Percentiles rank a stretch among this genome's conserved stretches.
These are phyloP conservation scores for Sinelater perroti DNA, from an alignment of 2,888 invertebrate genomes.

Conservation along the genomic window DNA sequence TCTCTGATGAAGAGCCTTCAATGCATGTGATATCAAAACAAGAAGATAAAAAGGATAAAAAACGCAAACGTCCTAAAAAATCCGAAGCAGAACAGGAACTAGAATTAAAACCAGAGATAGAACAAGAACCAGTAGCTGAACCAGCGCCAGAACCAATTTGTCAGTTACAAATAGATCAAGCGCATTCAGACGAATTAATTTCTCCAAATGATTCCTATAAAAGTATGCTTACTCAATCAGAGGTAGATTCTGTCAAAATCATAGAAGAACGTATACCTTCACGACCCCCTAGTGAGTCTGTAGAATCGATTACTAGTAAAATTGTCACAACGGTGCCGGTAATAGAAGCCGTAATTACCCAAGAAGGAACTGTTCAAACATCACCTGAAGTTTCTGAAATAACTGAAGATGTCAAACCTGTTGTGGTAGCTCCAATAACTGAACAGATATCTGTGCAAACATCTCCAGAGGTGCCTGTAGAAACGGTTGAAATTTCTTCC, in stretches of 20 bases:
- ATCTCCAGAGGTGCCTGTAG: slow-evolving; percentile 63
- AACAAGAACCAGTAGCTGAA: slow-evolving; percentile 46
- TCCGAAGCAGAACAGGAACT: slow-evolving; percentile 49
- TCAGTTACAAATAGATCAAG: slow-evolving; percentile 48
- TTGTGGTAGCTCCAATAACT: slow-evolving; percentile 56
- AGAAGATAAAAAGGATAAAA: slow-evolving; percentile 55
- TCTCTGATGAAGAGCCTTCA: slow-evolving; percentile 57
- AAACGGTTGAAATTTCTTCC: slow-evolving; percentile 60
- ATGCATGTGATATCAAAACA: slow-evolving; percentile 46
- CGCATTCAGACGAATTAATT: slow-evolving; percentile 61
- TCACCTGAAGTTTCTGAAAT: slow-evolving; percentile 63
- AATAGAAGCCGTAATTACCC: slow-evolving; percentile 66
- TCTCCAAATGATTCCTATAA: slow-evolving; percentile 69
- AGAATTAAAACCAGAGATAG: slow-evolving; percentile 45
- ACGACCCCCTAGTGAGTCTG: slow-evolving; percentile 65
- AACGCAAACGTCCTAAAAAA: slow-evolving; percentile 54
- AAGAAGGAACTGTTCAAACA: slow-evolving; percentile 68
- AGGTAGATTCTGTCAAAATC: slow-evolving; percentile 70
- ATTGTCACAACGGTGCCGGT: slow-evolving; percentile 66
- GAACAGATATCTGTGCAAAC: slow-evolving; percentile 55
- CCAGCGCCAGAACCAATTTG: slow-evolving; percentile 9
- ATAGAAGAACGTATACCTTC: slow-evolving; percentile 71
- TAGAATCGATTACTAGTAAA: slow-evolving; percentile 62
- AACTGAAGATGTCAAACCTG: slow-evolving; percentile 54
- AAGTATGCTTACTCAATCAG: slow-evolving; percentile 67